Evolutionary conservation across 1,140 invertebrate genomes (phyloP), one percentile per base, ranked within the genome.

Genomic region (Dendroctonus valens): DNA sequence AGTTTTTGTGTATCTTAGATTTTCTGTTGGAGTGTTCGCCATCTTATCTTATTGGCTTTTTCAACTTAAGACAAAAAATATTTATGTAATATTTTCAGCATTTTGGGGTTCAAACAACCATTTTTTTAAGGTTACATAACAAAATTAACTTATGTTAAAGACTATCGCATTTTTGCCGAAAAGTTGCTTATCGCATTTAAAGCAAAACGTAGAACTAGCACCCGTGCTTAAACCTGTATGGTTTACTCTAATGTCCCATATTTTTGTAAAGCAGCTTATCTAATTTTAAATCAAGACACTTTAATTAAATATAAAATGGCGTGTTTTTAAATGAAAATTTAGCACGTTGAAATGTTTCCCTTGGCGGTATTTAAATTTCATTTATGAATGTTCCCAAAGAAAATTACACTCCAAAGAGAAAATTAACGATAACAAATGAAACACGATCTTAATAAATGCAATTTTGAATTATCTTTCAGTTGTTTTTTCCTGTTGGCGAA

Each of bases 391-490:
- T 60, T 44, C 39, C 8, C 15, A 54, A 54, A 40, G 14, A 54
- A 54, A 37, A 54, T 54, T 54, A 54, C 40, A 54, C 37, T 54
- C 40, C 2, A 9, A 60, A 60, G 41, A 49, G 14, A 60, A 42
- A 60, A 60, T 60, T 60, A 60, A 60, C 46, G 44, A 60, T 60
- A 39, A 50, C 44, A 60, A 60, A 60, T 60, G 42, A 44, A 59
- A 59, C 14, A 26, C 41, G 26, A 44, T 59, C 57, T 46, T 15
- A 42, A 15, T 52, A 55, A 55, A 14, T 55, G 53, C 26, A 37
- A n/a, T 11, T 40, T 55, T 55, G 41, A 55, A 55, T 55, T 55
- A 55, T 41, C 53, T 55, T 40, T 15, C 9, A 52, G 50, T 52
- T 26, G 50, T 26, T 39, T 26, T 52, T 52, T 52, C 3, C 26